Percentiles rank a stretch among this genome's conserved stretches.
phyloP scores from a whole-genome alignment of 2,888 invertebrate genomes.

The Thera britannica region DNA sequence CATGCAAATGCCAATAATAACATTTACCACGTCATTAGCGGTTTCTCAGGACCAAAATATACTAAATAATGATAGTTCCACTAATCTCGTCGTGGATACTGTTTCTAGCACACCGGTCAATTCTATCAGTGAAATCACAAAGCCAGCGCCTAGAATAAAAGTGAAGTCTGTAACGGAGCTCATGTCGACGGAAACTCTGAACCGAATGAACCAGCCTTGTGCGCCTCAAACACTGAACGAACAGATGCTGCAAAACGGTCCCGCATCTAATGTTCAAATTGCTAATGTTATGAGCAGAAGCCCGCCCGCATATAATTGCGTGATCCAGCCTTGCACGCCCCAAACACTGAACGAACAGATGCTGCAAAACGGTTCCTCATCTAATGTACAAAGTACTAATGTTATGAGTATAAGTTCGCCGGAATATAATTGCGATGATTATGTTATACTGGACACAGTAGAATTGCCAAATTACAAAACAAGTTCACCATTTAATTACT shows the following conservation, averaged over 20 bases:
- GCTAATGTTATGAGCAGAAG: conserved; percentile 2
- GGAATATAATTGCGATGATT: conserved; percentile 35
- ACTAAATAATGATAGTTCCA: background rate
- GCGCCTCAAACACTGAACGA: conserved; percentile 10
- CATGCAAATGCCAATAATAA: conserved; percentile 64
- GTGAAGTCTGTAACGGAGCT: conserved; percentile 72
- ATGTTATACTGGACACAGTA: conserved; percentile 59
- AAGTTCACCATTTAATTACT: conserved; percentile 64
- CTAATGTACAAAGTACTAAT: background rate
- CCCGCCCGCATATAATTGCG: background rate
- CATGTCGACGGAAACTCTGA: conserved; percentile 60
- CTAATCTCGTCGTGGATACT: background rate
- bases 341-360: conserved; percentile 12
- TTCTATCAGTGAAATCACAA: conserved; percentile 24
- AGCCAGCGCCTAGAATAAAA: conserved; percentile 64
- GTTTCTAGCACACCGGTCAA: background rate
- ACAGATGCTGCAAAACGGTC: conserved; percentile 12
- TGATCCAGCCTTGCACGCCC: conserved; percentile 29
- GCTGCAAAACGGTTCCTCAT: conserved; percentile 6
- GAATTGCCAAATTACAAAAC: conserved; percentile 71
- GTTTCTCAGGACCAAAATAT: conserved; percentile 15
- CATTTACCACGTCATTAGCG: conserved; percentile 65
- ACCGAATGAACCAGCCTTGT: conserved; percentile 38
- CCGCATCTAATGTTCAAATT: background rate
- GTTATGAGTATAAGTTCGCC: conserved; percentile 1